Evolutionary conservation across 2,797 vertebrate genomes (phyloP).

Genomic region (Eurystomus glaucurus): DNA sequence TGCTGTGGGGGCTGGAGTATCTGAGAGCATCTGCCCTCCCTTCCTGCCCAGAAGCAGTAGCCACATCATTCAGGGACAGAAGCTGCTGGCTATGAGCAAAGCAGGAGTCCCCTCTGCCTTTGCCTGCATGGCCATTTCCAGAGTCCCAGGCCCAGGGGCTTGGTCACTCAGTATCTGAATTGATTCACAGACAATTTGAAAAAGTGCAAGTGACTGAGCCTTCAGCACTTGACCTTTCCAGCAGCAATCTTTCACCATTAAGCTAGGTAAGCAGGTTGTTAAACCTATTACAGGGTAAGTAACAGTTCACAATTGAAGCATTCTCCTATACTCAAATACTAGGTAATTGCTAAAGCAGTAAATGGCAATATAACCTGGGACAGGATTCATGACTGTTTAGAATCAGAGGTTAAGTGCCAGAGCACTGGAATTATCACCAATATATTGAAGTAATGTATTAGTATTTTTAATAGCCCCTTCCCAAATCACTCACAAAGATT

Average conservation of each 20-base stretch:
- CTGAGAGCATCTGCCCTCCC: background rate
- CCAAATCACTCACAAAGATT: conserved; percentile 41
- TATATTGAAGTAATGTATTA: conserved; percentile 41
- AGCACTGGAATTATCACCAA: conserved; percentile 5
- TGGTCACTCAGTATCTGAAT: background rate
- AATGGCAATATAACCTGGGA: background rate
- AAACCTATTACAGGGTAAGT: conserved; percentile 3
- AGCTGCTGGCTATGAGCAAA: background rate
- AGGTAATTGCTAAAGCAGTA: conserved; percentile 20
- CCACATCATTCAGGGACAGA: background rate
- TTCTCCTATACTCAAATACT: background rate
- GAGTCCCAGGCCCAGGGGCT: background rate
- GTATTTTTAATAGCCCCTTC: conserved; percentile 52
- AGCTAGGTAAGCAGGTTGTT: conserved; percentile 11
- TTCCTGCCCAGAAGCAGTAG: background rate
- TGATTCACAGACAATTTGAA: background rate
- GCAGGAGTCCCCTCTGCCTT: background rate
- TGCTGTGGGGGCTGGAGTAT: background rate
- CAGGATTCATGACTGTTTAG: conserved; percentile 1
- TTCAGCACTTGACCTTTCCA: background rate
- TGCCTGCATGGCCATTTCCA: background rate
- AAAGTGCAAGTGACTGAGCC: conserved; percentile 22
- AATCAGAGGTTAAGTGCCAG: background rate
- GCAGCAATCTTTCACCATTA: background rate
- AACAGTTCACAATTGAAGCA: background rate